Evolutionary conservation across 1,140 invertebrate species (phyloP).

Genomic region (Triops cancriformis): DNA sequence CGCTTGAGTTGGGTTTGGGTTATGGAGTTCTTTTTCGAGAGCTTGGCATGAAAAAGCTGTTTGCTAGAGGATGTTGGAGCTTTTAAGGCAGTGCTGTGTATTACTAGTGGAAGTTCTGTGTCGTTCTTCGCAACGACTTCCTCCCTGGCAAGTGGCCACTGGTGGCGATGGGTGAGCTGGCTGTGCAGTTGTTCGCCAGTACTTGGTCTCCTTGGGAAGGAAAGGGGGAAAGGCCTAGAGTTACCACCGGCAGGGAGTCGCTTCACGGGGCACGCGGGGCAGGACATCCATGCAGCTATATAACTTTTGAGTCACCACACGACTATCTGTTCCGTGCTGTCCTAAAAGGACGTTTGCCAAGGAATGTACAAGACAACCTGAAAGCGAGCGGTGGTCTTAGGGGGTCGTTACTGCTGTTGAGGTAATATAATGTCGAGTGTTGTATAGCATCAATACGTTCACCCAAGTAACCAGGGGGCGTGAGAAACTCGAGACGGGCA

Average conservation of each 20-base stretch:
- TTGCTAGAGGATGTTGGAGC: constrained; percentile 12
- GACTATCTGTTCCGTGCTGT: neutral
- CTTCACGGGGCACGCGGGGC: neutral
- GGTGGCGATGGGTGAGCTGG: neutral
- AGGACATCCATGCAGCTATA: neutral
- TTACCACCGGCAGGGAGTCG: neutral
- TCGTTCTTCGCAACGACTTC: constrained; percentile 1
- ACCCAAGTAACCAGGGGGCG: neutral
- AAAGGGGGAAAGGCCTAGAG: neutral
- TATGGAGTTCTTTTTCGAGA: neutral
- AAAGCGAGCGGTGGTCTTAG: neutral
- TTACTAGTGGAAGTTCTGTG: constrained; percentile 10
- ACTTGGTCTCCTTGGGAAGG: neutral
- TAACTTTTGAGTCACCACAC: neutral
- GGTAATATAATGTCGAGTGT: neutral
- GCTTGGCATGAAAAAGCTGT: constrained; percentile 5
- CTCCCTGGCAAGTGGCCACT: constrained; percentile 7
- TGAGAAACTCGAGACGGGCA: neutral
- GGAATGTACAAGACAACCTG: neutral
- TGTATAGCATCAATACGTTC: neutral
- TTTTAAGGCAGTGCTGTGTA: constrained; percentile 6
- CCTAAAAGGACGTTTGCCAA: neutral
- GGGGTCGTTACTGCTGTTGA: neutral
- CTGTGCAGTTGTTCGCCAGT: neutral
- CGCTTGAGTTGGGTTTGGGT: neutral